Evolutionary conservation across 2,888 invertebrate genomes (phyloP), one percentile per base, ranked within the genome.

Genomic region (Pseudoips prasinana): DNA sequence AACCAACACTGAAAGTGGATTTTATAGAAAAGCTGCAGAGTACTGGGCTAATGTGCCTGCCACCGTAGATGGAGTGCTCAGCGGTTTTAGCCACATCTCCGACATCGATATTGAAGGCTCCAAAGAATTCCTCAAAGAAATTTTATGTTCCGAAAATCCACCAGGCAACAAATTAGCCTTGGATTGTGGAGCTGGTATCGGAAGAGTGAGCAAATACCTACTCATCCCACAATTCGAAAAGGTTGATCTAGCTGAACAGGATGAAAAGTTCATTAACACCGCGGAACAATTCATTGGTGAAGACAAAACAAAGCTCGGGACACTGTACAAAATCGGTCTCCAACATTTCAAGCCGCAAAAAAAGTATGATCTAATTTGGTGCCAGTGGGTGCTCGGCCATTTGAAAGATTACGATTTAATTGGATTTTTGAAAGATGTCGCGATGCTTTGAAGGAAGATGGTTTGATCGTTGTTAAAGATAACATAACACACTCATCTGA

Each of bases 181-280:
- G 5, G 99, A 99, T 70, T 99, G 99, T 78, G 99, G 99, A 2
- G 96, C 98, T 8, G 99, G 99, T 1, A 99, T 99, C 56, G 99
- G 99, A 0, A 90, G 99, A 57, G 94, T 99, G 22, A 94, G 96
- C 1, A 96, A 96, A 71, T 90, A 95, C 43, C 56, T 99, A 7
- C 85, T 99, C 9, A 86, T 94, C 32, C 92, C 94, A 24, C 79
- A 93, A 48, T 99, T 98, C 78, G 89, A 93, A 7, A 92, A 88
- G 39, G 95, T 98, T 0, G 98, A 98, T 86, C 87, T 98, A 64
- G 95, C 98, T 0, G 98, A 98, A 75, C 96, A 97, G 70, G 96
- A 96, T 79, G 89, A 92, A 44, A 91, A 91, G 46, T 98, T 98
- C 81, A 84, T 97, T 33, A 91, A 93, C 55, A 90, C 92, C 55